Conservation (phyloP, 2,113 vertebrate species). For the Percopsis transmontana region DNA sequence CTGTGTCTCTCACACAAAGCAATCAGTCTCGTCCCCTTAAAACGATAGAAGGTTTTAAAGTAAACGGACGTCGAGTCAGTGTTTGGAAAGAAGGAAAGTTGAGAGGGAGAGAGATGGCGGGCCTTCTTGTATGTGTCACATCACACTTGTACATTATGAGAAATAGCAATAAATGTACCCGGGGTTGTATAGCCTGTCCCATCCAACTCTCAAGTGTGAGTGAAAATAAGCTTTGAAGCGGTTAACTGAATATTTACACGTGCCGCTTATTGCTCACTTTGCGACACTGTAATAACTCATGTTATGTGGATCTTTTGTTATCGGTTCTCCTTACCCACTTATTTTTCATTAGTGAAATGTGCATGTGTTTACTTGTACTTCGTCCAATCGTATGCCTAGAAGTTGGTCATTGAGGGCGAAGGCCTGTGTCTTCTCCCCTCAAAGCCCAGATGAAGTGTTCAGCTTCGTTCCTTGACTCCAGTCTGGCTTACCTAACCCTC, state of each 20-base stretch:
- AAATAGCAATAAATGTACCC: not conserved
- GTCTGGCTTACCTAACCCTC: too few species aligned
- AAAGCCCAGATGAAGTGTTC: too few species aligned
- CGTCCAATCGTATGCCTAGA: too few species aligned
- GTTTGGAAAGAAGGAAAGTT: conserved; percentile 1
- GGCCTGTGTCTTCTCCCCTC: too few species aligned
- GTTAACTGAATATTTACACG: not conserved
- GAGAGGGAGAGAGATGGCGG: conserved; percentile 3
- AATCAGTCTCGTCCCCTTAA: not conserved
- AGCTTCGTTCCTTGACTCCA: too few species aligned
- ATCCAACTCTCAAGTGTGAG: not conserved
- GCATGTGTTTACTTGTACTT: not conserved
- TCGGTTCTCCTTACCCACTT: not conserved
- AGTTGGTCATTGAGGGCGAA: too few species aligned
- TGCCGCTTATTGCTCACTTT: not conserved
- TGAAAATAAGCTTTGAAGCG: not conserved
- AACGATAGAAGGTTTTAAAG: not conserved
- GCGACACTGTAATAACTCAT: not conserved
- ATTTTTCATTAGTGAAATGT: not conserved
- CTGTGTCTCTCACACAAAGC: not conserved
- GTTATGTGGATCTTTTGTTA: not conserved
- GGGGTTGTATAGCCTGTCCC: not conserved
- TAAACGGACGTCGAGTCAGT: conserved; percentile 4
- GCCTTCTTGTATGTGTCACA: not conserved
- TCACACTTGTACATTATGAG: not conserved